Conservation (phyloP, 2,888 invertebrate genomes). For the Stenodera caucasica region DNA sequence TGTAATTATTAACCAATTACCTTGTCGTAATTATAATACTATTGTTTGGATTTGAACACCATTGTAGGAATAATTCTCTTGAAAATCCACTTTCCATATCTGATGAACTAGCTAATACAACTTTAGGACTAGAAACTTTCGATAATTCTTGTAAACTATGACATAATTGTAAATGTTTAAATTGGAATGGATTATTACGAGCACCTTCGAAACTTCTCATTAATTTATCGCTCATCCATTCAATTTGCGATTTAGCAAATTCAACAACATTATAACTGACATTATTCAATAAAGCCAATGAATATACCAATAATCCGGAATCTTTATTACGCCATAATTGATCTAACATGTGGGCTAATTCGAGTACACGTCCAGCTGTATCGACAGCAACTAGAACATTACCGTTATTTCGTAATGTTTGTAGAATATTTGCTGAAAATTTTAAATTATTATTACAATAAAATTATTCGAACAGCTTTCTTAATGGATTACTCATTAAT, state of each 20-base stretch:
- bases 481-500: constrained; percentile 89
- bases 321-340: constrained; percentile 94
- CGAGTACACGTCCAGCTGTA: constrained; percentile 95
- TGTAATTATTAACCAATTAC: constrained; percentile 50
- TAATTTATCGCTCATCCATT: constrained; percentile 99
- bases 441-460: constrained; percentile 2
- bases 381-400: constrained; percentile 96
- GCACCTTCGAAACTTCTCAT: constrained; percentile 91
- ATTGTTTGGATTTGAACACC: constrained; percentile 91
- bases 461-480: constrained; percentile 19
- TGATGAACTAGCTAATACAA: constrained; percentile 91
- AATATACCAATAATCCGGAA: constrained; percentile 93
- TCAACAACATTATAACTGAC: constrained; percentile 98
- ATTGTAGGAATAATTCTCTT: constrained; percentile 89
- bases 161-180: constrained; percentile 91
- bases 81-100: constrained; percentile 96
- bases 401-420: constrained; percentile 91
- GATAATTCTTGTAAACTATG: constrained; percentile 87
- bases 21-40: constrained; percentile 91
- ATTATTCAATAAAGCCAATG: constrained; percentile 89
- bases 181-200: constrained; percentile 93
- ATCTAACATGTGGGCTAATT: constrained; percentile 94
- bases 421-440: constrained; percentile 81
- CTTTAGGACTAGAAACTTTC: constrained; percentile 88
- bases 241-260: constrained; percentile 98